These are phyloP conservation scores for Sitta europaea DNA, from an alignment of 2,113 vertebrate species.

Conservation along the genomic window DNA sequence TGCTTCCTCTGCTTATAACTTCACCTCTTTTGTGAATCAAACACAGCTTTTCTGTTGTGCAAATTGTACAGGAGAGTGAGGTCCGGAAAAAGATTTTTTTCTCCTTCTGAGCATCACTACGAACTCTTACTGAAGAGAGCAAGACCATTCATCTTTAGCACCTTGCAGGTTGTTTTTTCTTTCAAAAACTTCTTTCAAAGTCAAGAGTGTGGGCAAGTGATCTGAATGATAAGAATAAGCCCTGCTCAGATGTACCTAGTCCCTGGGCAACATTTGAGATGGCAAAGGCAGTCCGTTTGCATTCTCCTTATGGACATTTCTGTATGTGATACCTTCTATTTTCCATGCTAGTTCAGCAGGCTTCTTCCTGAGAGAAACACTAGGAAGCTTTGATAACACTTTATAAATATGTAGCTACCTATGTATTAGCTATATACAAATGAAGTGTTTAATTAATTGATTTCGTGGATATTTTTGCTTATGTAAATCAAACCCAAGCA, in stretches of 20 bases:
- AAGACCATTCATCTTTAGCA: constrained; percentile 1
- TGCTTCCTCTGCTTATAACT: neutral
- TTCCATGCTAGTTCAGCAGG: neutral
- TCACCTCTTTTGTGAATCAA: constrained; percentile 17
- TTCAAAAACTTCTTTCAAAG: constrained; percentile 20
- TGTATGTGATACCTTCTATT: neutral
- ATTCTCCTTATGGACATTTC: rapidly evolving
- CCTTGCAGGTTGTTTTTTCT: constrained; percentile 5
- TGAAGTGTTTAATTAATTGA: neutral
- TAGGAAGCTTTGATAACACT: neutral
- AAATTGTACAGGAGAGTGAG: neutral
- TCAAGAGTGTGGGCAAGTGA: neutral
- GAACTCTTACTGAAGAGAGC: neutral
- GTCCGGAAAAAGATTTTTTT: neutral
- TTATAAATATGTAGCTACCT: neutral
- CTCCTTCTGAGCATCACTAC: neutral
- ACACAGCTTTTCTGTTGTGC: neutral
- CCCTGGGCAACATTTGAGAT: neutral
- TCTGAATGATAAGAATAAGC: neutral
- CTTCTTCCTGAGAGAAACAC: neutral
- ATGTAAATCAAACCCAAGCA: neutral
- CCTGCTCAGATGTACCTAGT: neutral
- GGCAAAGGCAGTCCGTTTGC: neutral
- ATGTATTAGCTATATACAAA: neutral
- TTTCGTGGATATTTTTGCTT: neutral